phyloP scores from a whole-genome alignment of 2,113 vertebrate genomes.

The Alces alces region DNA sequence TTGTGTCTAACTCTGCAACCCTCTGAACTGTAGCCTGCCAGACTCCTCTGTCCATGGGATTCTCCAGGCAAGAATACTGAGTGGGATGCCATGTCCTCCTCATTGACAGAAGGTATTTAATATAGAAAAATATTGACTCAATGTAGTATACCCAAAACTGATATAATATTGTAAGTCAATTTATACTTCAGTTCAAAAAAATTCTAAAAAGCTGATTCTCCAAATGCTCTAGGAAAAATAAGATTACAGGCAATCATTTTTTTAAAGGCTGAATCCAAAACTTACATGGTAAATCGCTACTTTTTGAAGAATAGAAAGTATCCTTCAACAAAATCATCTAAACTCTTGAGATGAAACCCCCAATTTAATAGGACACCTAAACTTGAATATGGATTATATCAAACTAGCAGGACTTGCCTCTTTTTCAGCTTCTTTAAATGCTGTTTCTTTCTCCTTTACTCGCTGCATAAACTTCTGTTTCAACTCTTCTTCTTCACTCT shows the following conservation, averaged over 20 bases:
- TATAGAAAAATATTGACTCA: not conserved
- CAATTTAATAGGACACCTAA: not conserved
- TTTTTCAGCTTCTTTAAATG: conserved; percentile 89
- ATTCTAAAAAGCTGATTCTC: not conserved
- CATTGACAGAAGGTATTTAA: not conserved
- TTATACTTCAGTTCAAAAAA: not conserved
- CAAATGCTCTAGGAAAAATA: not conserved
- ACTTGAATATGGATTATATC: not conserved
- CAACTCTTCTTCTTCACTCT: conserved; percentile 90
- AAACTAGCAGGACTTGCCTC: conserved; percentile 76
- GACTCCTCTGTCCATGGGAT: not conserved
- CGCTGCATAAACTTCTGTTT: conserved; percentile 88
- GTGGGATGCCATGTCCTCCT: not conserved
- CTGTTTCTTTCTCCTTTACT: conserved; percentile 88
- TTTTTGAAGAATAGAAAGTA: not conserved
- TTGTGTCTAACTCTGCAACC: not conserved
- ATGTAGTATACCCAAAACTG: not conserved
- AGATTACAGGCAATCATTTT: not conserved
- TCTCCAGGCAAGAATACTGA: not conserved
- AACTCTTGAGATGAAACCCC: not conserved
- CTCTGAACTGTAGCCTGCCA: not conserved
- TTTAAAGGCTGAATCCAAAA: not conserved
- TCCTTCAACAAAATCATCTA: not conserved
- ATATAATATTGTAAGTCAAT: not conserved
- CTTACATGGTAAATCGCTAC: not conserved